Conservation (phyloP, 2,113 vertebrate species). For the Cyprinodon brontotheroides region DNA sequence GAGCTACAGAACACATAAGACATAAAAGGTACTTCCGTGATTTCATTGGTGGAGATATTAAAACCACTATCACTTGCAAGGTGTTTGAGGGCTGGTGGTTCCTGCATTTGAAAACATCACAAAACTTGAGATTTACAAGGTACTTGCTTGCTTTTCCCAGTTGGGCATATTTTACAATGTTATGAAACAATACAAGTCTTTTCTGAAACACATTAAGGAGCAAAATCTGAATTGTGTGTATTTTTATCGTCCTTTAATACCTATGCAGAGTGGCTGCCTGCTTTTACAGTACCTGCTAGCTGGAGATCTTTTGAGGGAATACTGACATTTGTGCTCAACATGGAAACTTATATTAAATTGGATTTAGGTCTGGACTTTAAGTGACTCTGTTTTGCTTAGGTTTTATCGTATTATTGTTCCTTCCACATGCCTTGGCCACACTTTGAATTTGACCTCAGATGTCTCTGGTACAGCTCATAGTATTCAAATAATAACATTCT, state of each 20-base stretch:
- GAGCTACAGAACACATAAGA: conserved; percentile 98
- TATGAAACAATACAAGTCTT: neutral
- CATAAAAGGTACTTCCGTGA: conserved; percentile 85
- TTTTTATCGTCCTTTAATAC: neutral
- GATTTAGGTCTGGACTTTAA: no score
- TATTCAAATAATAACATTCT: no score
- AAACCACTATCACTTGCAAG: neutral
- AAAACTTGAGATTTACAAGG: neutral
- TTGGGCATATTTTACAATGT: neutral
- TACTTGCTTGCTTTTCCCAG: neutral
- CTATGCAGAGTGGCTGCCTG: neutral
- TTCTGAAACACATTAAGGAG: neutral
- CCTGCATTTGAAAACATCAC: neutral
- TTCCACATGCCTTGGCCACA: no score
- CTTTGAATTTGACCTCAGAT: no score
- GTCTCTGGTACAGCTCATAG: no score
- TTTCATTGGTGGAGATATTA: neutral
- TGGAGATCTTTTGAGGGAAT: neutral
- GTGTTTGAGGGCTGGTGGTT: no score
- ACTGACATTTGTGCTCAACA: no score
- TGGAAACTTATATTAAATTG: no score
- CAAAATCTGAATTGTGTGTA: no score
- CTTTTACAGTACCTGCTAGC: neutral
- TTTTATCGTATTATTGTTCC: no score
- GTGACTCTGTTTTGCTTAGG: no score